These are phyloP conservation scores for Dipodomys stephensi DNA, from an alignment of 2,113 vertebrate genomes.

Conservation along the genomic window DNA sequence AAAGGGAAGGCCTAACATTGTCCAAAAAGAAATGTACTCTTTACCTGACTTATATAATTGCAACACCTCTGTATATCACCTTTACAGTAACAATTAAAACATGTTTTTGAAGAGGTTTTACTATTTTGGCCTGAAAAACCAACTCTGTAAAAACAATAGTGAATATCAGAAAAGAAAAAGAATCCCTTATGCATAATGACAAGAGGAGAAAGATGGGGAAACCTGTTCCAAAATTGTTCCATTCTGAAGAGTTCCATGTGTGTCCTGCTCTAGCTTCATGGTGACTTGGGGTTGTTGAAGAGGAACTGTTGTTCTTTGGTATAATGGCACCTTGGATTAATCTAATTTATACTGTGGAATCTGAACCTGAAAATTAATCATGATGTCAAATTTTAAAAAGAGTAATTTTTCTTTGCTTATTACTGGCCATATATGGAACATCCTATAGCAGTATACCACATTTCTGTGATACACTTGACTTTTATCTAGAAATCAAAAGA, in stretches of 20 bases:
- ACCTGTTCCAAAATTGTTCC: not conserved
- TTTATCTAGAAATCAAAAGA: conserved; percentile 40
- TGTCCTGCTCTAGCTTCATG: not conserved
- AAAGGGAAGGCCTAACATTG: too few species aligned
- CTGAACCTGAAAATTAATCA: not conserved
- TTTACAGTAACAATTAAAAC: too few species aligned
- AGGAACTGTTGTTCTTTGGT: not conserved
- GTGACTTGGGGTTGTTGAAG: not conserved
- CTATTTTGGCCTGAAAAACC: not conserved
- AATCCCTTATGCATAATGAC: not conserved
- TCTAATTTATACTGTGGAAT: not conserved
- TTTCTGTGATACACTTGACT: not conserved
- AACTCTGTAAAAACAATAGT: not conserved
- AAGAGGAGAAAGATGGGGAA: not conserved
- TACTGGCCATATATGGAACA: not conserved
- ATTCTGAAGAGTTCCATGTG: not conserved
- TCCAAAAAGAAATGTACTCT: too few species aligned
- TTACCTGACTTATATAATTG: too few species aligned
- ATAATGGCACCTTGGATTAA: not conserved
- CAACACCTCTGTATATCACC: too few species aligned
- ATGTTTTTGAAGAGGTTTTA: not conserved
- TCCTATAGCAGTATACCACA: not conserved
- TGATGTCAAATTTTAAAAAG: not conserved
- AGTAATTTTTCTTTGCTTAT: not conserved
- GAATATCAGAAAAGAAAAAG: conserved; percentile 9